These are phyloP conservation scores for Drosophila ochracea DNA, from an alignment of 2,888 invertebrate genomes.

Conservation along the genomic window DNA sequence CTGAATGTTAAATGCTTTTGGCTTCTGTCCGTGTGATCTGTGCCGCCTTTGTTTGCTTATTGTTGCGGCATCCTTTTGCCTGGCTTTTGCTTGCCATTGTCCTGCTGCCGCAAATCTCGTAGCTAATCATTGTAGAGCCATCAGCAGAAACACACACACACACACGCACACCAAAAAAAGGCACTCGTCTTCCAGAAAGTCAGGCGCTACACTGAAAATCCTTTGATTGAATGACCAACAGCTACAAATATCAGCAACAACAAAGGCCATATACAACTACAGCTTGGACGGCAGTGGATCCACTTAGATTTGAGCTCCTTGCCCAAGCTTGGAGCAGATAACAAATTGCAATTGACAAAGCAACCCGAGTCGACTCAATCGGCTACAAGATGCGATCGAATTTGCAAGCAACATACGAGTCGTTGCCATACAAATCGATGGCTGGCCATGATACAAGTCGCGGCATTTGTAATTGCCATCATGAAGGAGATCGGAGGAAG, in stretches of 20 bases:
- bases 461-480: slow-evolving; percentile 76
- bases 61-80: slow-evolving; percentile 66
- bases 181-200: slow-evolving; percentile 46
- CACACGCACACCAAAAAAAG: slow-evolving; percentile 2
- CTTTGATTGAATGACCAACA: slow-evolving; percentile 62
- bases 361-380: slow-evolving; percentile 63
- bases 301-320: slow-evolving; percentile 27
- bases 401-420: slow-evolving; percentile 76
- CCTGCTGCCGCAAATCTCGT: slow-evolving; percentile 58
- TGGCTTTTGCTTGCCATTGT: slow-evolving; percentile 50
- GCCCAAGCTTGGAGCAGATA: slow-evolving; percentile 60
- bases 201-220: slow-evolving; percentile 48
- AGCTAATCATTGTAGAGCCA: slow-evolving; percentile 53
- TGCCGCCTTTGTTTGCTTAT: slow-evolving; percentile 62
- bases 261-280: slow-evolving; percentile 41
- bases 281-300: slow-evolving; percentile 16
- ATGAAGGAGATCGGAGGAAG: slow-evolving; percentile 16
- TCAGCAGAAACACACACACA: slow-evolving; percentile 12
- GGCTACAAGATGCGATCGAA: slow-evolving; percentile 82
- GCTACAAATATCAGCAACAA: slow-evolving; percentile 7
- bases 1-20: slow-evolving; percentile 30
- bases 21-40: slow-evolving; percentile 52
- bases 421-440: slow-evolving; percentile 79
- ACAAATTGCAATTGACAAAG: slow-evolving; percentile 84
- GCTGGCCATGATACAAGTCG: slow-evolving; percentile 81